These are phyloP conservation scores for Yoshiicerus persimilis DNA, from an alignment of 1,140 invertebrate genomes.

Conservation along the genomic window DNA sequence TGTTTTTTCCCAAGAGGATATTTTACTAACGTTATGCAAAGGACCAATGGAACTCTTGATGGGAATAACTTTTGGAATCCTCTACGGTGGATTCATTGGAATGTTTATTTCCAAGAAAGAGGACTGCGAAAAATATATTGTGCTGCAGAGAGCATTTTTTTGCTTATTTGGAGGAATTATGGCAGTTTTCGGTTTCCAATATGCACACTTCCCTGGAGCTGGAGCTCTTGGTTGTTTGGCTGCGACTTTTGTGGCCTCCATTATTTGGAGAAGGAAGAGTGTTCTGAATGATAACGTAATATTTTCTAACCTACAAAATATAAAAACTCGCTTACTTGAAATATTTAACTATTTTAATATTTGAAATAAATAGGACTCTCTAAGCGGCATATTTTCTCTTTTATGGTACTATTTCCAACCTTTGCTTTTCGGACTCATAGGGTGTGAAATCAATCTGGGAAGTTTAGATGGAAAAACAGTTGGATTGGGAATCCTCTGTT, in stretches of 20 bases:
- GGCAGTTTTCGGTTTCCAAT: constrained; percentile 40
- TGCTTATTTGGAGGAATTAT: constrained; percentile 30
- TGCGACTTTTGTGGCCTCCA: constrained; percentile 55
- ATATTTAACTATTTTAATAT: neutral
- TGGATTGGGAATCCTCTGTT: constrained; percentile 2
- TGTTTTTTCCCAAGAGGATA: constrained; percentile 71
- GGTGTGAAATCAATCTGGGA: constrained; percentile 38
- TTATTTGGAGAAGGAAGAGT: constrained; percentile 52
- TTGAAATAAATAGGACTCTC: constrained; percentile 24
- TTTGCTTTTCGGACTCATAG: constrained; percentile 43
- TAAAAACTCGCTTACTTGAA: neutral
- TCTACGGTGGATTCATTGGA: constrained; percentile 73
- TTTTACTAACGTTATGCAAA: constrained; percentile 56
- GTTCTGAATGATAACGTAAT: constrained; percentile 43
- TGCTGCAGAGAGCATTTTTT: neutral
- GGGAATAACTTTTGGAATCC: constrained; percentile 71
- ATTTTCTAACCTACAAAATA: neutral
- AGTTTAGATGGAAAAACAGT: neutral
- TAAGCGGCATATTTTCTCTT: constrained; percentile 19
- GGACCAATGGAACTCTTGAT: constrained; percentile 74
- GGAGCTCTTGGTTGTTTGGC: constrained; percentile 56
- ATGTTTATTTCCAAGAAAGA: constrained; percentile 53
- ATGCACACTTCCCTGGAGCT: constrained; percentile 51
- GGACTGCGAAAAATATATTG: neutral
- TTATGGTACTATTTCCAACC: constrained; percentile 46